Conservation (phyloP, 1,140 invertebrate genomes). For the Euura lappo region DNA sequence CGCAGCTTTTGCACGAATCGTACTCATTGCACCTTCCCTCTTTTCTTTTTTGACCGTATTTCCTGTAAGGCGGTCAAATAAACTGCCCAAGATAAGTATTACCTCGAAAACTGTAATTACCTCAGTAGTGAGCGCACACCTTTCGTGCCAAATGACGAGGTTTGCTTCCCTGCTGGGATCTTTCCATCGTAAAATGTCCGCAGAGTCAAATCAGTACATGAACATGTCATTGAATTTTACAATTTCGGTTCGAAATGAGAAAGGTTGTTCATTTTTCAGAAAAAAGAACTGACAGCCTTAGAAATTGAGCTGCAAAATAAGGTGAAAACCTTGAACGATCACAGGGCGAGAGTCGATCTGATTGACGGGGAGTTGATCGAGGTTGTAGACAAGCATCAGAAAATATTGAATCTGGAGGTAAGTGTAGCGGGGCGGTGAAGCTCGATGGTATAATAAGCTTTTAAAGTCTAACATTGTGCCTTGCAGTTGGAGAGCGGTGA, state of each 20-base stretch:
- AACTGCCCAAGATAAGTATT: too few species aligned
- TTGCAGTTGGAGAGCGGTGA: conserved; percentile 44
- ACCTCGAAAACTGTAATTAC: too few species aligned
- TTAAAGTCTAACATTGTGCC: conserved; percentile 8
- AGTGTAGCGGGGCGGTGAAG: conserved; percentile 27
- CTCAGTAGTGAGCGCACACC: too few species aligned
- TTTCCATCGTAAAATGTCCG: too few species aligned
- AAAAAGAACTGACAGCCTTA: conserved; percentile 68
- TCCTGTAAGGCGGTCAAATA: too few species aligned
- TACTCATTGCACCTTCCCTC: too few species aligned
- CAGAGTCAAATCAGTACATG: too few species aligned
- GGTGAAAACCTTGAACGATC: conserved; percentile 66
- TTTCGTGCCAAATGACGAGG: too few species aligned
- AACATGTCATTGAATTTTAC: not conserved
- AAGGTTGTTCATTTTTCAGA: conserved; percentile 40
- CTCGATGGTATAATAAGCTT: conserved; percentile 12
- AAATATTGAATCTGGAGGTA: conserved; percentile 51
- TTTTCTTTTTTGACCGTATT: too few species aligned
- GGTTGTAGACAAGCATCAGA: conserved; percentile 57
- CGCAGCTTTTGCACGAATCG: too few species aligned
- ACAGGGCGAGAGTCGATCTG: conserved; percentile 66
- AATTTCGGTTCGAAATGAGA: not conserved
- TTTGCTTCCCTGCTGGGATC: too few species aligned
- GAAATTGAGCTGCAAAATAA: conserved; percentile 69
- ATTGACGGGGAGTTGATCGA: conserved; percentile 69